Evolutionary conservation across 2,888 invertebrate genomes (phyloP).

Genomic region (Nomada hirtipes): DNA sequence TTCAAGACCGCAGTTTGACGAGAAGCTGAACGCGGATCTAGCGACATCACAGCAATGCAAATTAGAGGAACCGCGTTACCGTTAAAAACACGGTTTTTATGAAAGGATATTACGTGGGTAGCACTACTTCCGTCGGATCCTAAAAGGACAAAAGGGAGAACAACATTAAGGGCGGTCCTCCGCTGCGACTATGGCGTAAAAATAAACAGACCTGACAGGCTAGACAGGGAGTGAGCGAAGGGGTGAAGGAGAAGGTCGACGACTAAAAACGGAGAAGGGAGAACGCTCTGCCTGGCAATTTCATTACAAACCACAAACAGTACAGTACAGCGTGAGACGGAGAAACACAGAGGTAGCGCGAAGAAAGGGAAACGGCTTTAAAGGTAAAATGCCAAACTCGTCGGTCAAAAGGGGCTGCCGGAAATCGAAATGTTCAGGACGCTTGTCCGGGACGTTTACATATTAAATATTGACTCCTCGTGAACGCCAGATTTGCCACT

Average conservation of each 20-base stretch:
- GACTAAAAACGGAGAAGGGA: constrained; percentile 43
- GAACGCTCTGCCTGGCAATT: constrained; percentile 61
- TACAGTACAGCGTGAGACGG: constrained; percentile 41
- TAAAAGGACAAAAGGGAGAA: constrained; percentile 30
- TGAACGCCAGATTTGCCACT: neutral
- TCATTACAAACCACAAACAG: constrained; percentile 67
- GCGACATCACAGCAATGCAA: constrained; percentile 40
- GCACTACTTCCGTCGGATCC: constrained; percentile 19
- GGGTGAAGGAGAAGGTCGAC: neutral
- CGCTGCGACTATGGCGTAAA: constrained; percentile 33
- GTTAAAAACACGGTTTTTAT: constrained; percentile 43
- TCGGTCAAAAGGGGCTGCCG: constrained; percentile 19
- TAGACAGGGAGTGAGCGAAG: neutral
- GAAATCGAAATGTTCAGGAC: constrained; percentile 70
- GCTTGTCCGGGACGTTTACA: constrained; percentile 58
- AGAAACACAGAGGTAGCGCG: neutral
- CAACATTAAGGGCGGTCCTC: constrained; percentile 12
- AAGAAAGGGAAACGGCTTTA: constrained; percentile 22
- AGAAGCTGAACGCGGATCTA: constrained; percentile 38
- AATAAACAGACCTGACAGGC: constrained; percentile 51
- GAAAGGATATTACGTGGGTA: constrained; percentile 42
- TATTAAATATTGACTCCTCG: constrained; percentile 58
- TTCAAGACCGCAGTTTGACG: constrained; percentile 12
- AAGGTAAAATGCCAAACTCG: constrained; percentile 34
- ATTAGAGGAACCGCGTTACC: constrained; percentile 33